Evolutionary conservation across 2,888 invertebrate species (phyloP), one percentile per base, ranked within the genome.

Genomic region (Empis stercorea): DNA sequence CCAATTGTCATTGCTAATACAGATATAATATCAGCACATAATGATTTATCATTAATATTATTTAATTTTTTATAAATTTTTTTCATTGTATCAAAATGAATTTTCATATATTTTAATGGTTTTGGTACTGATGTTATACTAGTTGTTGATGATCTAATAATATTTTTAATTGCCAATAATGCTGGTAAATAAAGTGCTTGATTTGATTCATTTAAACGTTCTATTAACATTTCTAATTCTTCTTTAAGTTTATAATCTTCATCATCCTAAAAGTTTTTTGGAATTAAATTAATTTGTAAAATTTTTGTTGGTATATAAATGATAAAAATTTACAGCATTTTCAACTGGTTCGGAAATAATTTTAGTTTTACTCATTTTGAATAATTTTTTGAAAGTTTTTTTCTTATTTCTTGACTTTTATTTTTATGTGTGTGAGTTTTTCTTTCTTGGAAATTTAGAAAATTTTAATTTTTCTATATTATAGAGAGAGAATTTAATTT

Each of bases 61-160:
- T 66, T 69, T 50, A 93, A 81, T 56, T 83, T 85, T 45, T 83
- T 81, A 71, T 87, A 81, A 4, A 87, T 79, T 50, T 76, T 70
- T 65, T 92, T 93, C 61, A 95, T 73, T 3, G 80, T 76, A 38
- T 79, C 80, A 67, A 89, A 94, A 65, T 92, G 89, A 43, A 81
- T 81, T 44, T 87, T 76, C 62, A 95, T 74, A 65, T 92, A 94
- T 67, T 96, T 96, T 47, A 96, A 67, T 1, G 95, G 95, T 67
- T 95, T 95, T 1, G 95, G 95, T 5, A 96, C 95, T 45, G 92
- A 92, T 1, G 95, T 95, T 93, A 96, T 95, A 0, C 93, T 94
- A 3, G 93, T 93, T 1, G 95, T 96, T 0, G 94, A 91, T 7
- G 91, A 87, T 53, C 87, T 76, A 53, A 95, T 94, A 52, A 87